phyloP scores from a whole-genome alignment of 2,888 invertebrate genomes.

The Erpobdella octoculata region DNA sequence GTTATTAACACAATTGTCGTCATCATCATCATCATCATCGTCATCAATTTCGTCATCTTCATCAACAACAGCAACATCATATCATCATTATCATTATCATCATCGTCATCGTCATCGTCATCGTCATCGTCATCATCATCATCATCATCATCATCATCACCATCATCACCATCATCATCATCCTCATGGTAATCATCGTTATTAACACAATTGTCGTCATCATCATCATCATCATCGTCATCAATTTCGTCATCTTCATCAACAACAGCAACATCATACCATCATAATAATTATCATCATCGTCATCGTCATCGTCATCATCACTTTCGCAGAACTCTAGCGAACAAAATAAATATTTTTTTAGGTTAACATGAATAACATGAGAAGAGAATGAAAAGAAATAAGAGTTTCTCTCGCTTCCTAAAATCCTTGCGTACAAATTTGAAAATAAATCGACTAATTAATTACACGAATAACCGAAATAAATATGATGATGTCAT shows the following conservation, averaged over 20 bases:
- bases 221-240: neutral
- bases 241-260: neutral
- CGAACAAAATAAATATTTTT: no score
- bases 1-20: constrained; percentile 6
- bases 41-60: constrained; percentile 21
- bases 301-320: neutral
- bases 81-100: constrained; percentile 24
- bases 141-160: constrained; percentile 19
- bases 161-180: constrained; percentile 18
- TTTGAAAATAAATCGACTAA: no score
- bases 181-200: constrained; percentile 17
- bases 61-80: constrained; percentile 9
- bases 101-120: neutral
- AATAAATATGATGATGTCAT: no score
- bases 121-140: neutral
- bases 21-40: constrained; percentile 15
- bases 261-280: neutral
- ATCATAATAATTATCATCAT: no score
- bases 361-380: no score
- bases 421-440: no score
- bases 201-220: constrained; percentile 9
- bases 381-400: no score
- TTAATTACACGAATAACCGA: no score
- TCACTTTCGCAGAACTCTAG: neutral
- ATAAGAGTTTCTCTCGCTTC: no score